These are phyloP conservation scores for Bolinopsis microptera DNA, from an alignment of 37 sponge, comb jelly and placozoan species.

Conservation along the genomic window DNA sequence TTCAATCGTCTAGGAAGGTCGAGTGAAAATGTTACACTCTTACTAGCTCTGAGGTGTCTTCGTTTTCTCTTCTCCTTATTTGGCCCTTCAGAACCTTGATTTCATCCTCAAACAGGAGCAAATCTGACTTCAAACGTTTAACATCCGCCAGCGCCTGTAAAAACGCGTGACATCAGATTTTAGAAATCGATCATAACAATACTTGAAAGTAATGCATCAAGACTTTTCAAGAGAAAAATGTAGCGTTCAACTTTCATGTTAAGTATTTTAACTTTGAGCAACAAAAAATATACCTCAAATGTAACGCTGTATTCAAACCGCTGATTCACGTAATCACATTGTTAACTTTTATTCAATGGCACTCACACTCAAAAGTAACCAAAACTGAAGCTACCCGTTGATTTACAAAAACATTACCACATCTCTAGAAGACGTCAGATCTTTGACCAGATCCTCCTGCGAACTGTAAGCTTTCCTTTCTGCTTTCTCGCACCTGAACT, in stretches of 20 bases:
- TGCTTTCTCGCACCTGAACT: not conserved
- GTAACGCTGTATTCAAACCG: no score
- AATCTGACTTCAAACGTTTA: slow-evolving; percentile 7
- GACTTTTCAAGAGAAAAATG: no score
- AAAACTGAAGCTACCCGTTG: no score
- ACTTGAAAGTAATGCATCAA: no score
- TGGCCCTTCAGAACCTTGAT: not conserved
- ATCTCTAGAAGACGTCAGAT: not conserved
- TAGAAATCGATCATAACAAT: not conserved
- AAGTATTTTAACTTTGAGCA: no score
- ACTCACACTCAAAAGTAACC: no score
- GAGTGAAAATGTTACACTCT: not conserved
- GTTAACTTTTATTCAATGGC: no score
- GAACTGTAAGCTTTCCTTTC: slow-evolving; percentile 24
- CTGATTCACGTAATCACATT: no score
- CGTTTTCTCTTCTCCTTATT: not conserved
- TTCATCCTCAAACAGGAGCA: slow-evolving; percentile 24
- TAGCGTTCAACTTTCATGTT: no score
- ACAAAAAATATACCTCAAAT: no score
- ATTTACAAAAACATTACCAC: not conserved
- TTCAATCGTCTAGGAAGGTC: no score
- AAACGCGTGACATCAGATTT: not conserved
- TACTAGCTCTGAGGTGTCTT: not conserved
- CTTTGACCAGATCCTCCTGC: slow-evolving; percentile 51
- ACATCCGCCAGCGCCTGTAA: slow-evolving; percentile 46